phyloP scores from a whole-genome alignment of 2,888 invertebrate species.

The Venustoraphidia nigricollis region DNA sequence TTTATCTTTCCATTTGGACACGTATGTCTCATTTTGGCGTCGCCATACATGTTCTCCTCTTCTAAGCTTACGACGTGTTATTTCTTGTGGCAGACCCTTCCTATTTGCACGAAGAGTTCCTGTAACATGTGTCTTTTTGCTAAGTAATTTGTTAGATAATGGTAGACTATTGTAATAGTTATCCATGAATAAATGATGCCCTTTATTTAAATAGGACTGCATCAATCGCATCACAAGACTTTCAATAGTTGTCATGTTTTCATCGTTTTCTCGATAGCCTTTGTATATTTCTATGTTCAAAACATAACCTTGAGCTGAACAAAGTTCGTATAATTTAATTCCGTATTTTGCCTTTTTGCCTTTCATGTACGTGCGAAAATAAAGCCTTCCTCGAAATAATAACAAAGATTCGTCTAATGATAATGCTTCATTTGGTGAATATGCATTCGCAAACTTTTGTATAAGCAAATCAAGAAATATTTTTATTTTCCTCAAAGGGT shows the following conservation, averaged over 20 bases:
- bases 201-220: slow-evolving; percentile 16
- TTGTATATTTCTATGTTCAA: slow-evolving; percentile 14
- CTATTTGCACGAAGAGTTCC: slow-evolving; percentile 14
- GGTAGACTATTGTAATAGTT: slow-evolving; percentile 14
- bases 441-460: too few species aligned
- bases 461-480: too few species aligned
- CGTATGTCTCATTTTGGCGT: slow-evolving; percentile 9
- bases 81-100: slow-evolving; percentile 12
- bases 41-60: slow-evolving; percentile 11
- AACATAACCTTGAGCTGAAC: slow-evolving; percentile 13
- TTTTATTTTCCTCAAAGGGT: too few species aligned
- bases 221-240: slow-evolving; percentile 15
- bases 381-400: slow-evolving; percentile 11
- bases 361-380: slow-evolving; percentile 13
- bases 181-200: slow-evolving; percentile 18
- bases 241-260: slow-evolving; percentile 12
- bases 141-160: slow-evolving; percentile 12
- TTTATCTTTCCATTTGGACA: slow-evolving; percentile 16
- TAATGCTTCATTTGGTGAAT: slow-evolving; percentile 10
- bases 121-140: slow-evolving; percentile 12
- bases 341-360: slow-evolving; percentile 14
- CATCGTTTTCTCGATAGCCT: slow-evolving; percentile 11
- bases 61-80: slow-evolving; percentile 8
- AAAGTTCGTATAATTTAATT: slow-evolving; percentile 14
- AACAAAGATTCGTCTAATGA: slow-evolving; percentile 14